Conservation (phyloP, 2,113 vertebrate genomes). For the Prionailurus viverrinus region DNA sequence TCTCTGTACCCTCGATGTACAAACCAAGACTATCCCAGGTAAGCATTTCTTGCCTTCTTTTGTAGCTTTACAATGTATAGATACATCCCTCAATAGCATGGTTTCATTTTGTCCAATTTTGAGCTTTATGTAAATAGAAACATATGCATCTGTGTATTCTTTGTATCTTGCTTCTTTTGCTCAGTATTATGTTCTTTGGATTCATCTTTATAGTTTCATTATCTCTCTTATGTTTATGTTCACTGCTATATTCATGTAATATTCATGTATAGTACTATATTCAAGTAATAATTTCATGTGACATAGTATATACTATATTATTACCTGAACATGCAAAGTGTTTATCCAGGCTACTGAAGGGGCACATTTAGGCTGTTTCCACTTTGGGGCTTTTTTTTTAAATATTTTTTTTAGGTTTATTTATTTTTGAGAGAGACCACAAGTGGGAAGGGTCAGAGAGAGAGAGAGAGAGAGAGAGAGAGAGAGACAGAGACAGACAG, state of each 20-base stretch:
- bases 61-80: not conserved
- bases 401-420: too few relatives aligned
- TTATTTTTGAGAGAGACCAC: too few relatives aligned
- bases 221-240: not conserved
- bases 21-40: not conserved
- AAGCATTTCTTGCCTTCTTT: not conserved
- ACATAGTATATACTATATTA: not conserved
- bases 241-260: not conserved
- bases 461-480: too few relatives aligned
- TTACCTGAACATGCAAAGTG: not conserved
- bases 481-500: too few relatives aligned
- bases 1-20: not conserved
- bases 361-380: not conserved
- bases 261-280: not conserved
- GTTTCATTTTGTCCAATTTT: not conserved
- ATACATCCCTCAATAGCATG: not conserved
- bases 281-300: not conserved
- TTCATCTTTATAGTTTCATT: not conserved
- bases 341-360: not conserved
- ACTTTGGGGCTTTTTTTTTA: not conserved
- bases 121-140: not conserved
- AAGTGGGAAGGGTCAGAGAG: too few relatives aligned
- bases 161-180: not conserved
- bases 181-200: not conserved
- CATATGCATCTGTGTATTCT: not conserved